These are phyloP conservation scores for Cossypha caffra DNA, from an alignment of 2,797 vertebrate genomes.

Conservation along the genomic window DNA sequence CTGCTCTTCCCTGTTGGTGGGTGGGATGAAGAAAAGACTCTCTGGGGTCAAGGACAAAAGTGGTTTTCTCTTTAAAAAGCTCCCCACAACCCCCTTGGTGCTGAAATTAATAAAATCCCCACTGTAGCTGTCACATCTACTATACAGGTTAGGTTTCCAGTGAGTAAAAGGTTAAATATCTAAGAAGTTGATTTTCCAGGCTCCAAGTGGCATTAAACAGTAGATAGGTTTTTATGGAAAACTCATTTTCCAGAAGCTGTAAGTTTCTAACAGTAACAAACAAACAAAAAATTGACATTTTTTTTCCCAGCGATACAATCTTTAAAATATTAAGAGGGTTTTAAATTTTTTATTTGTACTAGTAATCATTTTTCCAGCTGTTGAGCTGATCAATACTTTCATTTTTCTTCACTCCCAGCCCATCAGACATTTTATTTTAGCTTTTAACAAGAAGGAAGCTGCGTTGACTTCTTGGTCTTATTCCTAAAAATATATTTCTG, in stretches of 20 bases:
- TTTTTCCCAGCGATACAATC: neutral
- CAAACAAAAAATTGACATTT: neutral
- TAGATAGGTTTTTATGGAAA: slow-evolving; percentile 25
- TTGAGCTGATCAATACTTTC: slow-evolving; percentile 23
- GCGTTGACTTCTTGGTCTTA: slow-evolving; percentile 8
- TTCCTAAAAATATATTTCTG: slow-evolving; percentile 53
- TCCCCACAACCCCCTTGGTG: neutral
- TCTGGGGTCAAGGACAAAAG: neutral
- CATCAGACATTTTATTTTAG: slow-evolving; percentile 16
- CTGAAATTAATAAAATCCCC: neutral
- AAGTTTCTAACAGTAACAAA: slow-evolving; percentile 17
- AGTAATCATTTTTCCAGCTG: slow-evolving; percentile 47
- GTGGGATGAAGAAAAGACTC: neutral
- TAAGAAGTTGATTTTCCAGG: slow-evolving; percentile 8
- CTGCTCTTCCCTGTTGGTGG: neutral
- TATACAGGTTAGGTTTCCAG: slow-evolving; percentile 1
- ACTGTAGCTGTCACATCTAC: neutral
- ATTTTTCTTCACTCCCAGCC: neutral
- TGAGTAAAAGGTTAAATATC: slow-evolving; percentile 2
- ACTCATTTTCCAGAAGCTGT: neutral
- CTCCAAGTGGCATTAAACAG: neutral
- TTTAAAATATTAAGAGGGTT: slow-evolving; percentile 30
- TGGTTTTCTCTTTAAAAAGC: neutral
- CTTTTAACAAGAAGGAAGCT: slow-evolving; percentile 32
- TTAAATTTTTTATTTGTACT: neutral